Conservation (phyloP, 2,113 vertebrate genomes). For the Cyanoramphus novaezelandiae region DNA sequence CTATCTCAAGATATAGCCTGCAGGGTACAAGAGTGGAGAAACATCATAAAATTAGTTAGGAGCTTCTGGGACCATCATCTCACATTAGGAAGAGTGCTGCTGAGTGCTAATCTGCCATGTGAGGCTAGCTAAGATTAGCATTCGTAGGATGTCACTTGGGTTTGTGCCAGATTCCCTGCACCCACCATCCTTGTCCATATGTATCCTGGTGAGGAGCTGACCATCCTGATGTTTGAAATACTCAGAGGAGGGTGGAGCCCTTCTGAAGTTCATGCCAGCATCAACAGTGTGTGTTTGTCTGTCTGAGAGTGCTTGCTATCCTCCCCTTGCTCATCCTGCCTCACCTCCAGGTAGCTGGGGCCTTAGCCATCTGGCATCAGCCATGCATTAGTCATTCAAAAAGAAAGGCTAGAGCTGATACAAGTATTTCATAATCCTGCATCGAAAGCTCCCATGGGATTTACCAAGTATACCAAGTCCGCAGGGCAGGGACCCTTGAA, state of each 20-base stretch:
- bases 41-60: not conserved
- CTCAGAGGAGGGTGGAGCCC: not conserved
- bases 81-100: not conserved
- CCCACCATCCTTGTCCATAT: not conserved
- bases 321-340: not conserved
- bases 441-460: not conserved
- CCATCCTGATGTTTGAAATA: not conserved
- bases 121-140: not conserved
- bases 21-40: not conserved
- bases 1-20: not conserved
- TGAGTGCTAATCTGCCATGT: not conserved
- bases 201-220: not conserved
- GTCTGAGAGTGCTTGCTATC: not conserved
- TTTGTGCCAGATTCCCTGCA: not conserved
- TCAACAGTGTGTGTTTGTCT: rapidly evolving
- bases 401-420: not conserved
- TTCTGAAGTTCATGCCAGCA: not conserved
- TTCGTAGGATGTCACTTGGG: not conserved
- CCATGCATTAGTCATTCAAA: not conserved
- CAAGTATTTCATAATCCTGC: not conserved
- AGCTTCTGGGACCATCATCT: not conserved
- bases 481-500: not conserved
- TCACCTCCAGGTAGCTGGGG: not conserved
- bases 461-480: not conserved
- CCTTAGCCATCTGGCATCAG: not conserved